These are phyloP conservation scores for Esox niger DNA, from an alignment of 2,113 vertebrate species.

Conservation along the genomic window DNA sequence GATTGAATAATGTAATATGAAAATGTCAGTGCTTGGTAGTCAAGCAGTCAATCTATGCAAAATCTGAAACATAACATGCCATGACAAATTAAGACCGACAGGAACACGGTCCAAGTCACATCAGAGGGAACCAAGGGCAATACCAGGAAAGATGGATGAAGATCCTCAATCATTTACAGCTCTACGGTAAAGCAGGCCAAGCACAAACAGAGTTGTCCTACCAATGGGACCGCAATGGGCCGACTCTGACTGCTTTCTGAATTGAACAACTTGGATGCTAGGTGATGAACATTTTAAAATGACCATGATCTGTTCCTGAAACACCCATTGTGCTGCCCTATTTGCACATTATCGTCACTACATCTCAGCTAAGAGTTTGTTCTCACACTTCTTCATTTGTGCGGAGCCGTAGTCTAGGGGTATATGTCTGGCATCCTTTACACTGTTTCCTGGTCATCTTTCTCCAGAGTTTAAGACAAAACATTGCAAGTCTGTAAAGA, in stretches of 20 bases:
- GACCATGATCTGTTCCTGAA: constrained; percentile 11
- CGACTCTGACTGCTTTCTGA: constrained; percentile 17
- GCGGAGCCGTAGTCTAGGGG: too few species aligned
- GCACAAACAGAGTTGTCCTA: constrained; percentile 4
- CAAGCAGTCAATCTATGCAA: constrained; percentile 14
- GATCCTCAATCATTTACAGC: constrained; percentile 30
- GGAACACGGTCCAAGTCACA: constrained; percentile 37
- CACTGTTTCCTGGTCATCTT: too few species aligned
- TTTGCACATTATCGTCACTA: too few species aligned
- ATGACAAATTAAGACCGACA: constrained; percentile 55
- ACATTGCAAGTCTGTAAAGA: too few species aligned
- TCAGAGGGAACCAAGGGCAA: constrained; percentile 47
- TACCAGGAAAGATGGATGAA: constrained; percentile 38
- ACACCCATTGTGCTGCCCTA: constrained; percentile 11
- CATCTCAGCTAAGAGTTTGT: constrained; percentile 1
- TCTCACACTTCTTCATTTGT: background rate
- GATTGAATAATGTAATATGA: constrained; percentile 51
- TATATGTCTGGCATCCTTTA: too few species aligned
- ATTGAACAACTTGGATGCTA: constrained; percentile 16
- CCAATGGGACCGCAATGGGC: constrained; percentile 27
- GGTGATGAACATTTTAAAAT: constrained; percentile 24
- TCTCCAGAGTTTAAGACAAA: too few species aligned
- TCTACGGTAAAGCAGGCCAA: constrained; percentile 32
- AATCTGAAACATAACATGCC: constrained; percentile 36
- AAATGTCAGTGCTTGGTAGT: too few species aligned